Conservation (phyloP, 2,888 invertebrate species). For the Leptopilina myrica region DNA sequence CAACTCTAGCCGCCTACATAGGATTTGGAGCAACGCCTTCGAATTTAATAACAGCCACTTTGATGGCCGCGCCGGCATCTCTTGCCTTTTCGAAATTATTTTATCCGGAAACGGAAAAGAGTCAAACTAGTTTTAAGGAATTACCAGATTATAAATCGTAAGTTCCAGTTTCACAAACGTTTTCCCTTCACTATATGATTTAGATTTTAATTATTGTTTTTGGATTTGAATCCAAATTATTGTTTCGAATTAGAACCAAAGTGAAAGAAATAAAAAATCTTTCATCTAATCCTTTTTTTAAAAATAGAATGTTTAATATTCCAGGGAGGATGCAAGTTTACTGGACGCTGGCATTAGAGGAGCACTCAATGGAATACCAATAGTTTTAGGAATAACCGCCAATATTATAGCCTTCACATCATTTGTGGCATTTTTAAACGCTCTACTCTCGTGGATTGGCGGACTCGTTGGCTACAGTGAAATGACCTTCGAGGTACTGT, state of each 20-base stretch:
- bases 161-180: constrained; percentile 63
- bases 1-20: constrained; percentile 95
- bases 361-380: constrained; percentile 86
- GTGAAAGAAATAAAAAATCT: too few species aligned
- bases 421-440: constrained; percentile 90
- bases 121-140: constrained; percentile 86
- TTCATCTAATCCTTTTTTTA: too few species aligned
- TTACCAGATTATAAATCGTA: constrained; percentile 85
- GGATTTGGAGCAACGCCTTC: constrained; percentile 92
- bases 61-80: constrained; percentile 98
- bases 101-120: constrained; percentile 92
- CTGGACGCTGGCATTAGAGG: constrained; percentile 96
- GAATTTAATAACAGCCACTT: constrained; percentile 93
- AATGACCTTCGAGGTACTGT: constrained; percentile 78
- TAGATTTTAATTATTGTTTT: too few species aligned
- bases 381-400: constrained; percentile 92
- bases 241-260: background rate
- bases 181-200: too few species aligned
- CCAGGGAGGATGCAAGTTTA: constrained; percentile 88
- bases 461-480: constrained; percentile 83
- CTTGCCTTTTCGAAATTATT: constrained; percentile 93
- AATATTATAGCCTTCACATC: constrained; percentile 95
- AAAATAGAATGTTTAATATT: constrained; percentile 54
- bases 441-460: constrained; percentile 89
- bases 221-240: too few species aligned